Percentiles rank a stretch among this genome's conserved stretches.
Conservation (phyloP, 2,797 vertebrate genomes). For the Melopsittacus undulatus region DNA sequence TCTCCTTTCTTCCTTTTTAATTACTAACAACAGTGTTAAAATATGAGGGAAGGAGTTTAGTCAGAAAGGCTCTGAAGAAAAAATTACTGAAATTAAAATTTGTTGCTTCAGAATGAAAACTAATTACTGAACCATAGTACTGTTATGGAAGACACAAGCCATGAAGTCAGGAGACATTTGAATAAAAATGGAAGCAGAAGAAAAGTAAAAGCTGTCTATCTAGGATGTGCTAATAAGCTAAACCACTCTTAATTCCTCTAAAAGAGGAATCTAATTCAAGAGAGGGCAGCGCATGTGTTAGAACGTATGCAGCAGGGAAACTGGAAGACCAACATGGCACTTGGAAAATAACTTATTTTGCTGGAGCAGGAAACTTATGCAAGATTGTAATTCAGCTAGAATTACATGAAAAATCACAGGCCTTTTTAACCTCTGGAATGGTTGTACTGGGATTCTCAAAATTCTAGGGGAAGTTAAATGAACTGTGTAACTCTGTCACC, state of each 20-base stretch:
- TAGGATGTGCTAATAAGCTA: background rate
- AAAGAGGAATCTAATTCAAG: slow-evolving; percentile 3
- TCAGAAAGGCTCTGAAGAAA: background rate
- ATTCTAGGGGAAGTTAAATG: background rate
- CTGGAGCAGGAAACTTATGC: background rate
- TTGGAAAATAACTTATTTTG: background rate
- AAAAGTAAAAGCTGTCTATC: background rate
- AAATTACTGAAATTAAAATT: slow-evolving; percentile 19
- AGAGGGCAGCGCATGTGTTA: background rate
- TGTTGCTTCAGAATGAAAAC: background rate
- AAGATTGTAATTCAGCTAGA: background rate
- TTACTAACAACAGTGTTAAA: background rate
- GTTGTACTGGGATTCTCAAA: background rate
- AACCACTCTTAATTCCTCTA: background rate
- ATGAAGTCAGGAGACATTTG: background rate
- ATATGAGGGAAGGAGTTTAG: background rate
- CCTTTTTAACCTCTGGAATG: background rate
- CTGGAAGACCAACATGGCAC: background rate
- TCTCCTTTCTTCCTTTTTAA: background rate
- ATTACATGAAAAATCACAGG: background rate
- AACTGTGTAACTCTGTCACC: background rate
- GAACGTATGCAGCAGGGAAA: background rate
- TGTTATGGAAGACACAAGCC: background rate
- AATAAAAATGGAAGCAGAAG: slow-evolving; percentile 7
- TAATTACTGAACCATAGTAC: background rate